These are phyloP conservation scores for Melanchra persicariae DNA, from an alignment of 2,888 invertebrate genomes.

Conservation along the genomic window DNA sequence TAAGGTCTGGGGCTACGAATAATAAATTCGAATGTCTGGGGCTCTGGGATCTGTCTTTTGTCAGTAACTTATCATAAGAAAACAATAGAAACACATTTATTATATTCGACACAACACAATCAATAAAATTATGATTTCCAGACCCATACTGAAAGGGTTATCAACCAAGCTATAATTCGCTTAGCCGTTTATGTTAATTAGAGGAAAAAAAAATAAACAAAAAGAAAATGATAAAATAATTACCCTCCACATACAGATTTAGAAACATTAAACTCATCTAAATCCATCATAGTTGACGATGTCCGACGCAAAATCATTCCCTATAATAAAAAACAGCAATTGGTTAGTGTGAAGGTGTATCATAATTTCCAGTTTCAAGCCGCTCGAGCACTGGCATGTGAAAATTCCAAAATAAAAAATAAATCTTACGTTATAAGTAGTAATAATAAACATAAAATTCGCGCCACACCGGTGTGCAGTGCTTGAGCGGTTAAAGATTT, in stretches of 20 bases:
- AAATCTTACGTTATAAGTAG: no score
- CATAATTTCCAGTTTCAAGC: neutral
- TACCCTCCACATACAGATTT: constrained; percentile 18
- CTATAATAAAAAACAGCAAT: constrained; percentile 6
- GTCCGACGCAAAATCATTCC: neutral
- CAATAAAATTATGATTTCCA: neutral
- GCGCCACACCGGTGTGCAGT: no score
- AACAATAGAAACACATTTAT: no score
- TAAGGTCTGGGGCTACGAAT: no score
- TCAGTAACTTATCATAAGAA: neutral
- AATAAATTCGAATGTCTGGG: no score
- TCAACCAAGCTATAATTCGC: no score
- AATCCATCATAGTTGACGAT: neutral
- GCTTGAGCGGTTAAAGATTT: no score
- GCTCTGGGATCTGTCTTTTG: no score
- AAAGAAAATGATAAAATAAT: neutral
- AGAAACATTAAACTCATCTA: neutral
- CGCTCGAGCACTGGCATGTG: no score
- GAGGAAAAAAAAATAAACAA: neutral
- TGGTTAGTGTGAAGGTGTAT: neutral
- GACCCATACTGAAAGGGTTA: neutral
- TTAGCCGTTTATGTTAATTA: neutral
- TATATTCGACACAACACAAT: neutral
- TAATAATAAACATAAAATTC: no score
- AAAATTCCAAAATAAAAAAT: no score